Evolutionary conservation across 30 jellyfish, hydroid and myxozoan species (phyloP), one percentile per base, ranked within the genome.

Genomic region (Hydractinia symbiolongicarpus): DNA sequence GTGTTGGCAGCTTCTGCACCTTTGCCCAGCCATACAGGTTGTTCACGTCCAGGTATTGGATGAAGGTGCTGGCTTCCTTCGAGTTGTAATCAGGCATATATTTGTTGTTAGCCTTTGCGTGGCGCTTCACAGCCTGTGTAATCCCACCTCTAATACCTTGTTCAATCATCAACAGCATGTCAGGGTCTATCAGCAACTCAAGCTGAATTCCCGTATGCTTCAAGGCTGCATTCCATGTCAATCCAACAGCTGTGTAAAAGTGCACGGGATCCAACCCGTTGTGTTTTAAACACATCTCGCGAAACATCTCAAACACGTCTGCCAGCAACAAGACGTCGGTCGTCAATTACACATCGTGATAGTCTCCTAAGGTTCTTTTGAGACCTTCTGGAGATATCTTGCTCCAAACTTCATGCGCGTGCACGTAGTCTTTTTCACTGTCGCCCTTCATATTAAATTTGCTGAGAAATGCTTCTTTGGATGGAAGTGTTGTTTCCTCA

Each of bases 401-500:
- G 13, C 44, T 15, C 76, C 76, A 79, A 5, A 79, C 87, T 8
- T 50, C 53, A 72, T 61, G 44, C 19, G 87, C 87, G 53, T 79
- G 87, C 55, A 61, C 70, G 17, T 79, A 61, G 10, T 79, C 87
- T 9, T 30, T 30, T 1, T 30, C 44, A 30, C 44, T 30, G 44
- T 0, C 2, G 44, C 44, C 44, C 44, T 30, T 30, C 44, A 30
- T 30, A 30, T 30, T 30, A 1, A 30, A 30, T 30, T 30, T 30
- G 1, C 44, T 30, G 44, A 30, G 2, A 30, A 30, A 30, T 1
- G 44, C 44, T 30, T 30, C 44, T 30, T 30, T 30, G 44, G 82
- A 40, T 14, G 85, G 85, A 10, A 77, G 81, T 9, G 16, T 8
- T 58, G 85, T 77, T 4, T 77, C 85, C 19, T 55, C 82, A 77